Percentiles rank a stretch among this genome's conserved stretches.
Conservation (phyloP, 2,113 vertebrate genomes). For the Laterallus jamaicensis region DNA sequence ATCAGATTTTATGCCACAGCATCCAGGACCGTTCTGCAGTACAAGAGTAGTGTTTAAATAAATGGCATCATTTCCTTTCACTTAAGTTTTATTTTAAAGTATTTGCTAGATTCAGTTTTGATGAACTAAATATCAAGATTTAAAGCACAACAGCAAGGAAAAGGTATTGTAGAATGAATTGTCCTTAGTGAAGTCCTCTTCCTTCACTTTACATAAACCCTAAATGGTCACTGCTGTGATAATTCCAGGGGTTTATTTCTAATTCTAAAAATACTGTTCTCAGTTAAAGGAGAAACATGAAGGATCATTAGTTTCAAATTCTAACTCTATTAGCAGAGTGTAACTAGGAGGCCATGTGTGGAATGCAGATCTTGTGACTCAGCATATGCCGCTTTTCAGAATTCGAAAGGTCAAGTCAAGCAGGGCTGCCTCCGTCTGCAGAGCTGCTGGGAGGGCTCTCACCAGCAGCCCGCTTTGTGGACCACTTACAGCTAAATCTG, state of each 20-base stretch:
- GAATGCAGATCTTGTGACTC: constrained; percentile 65
- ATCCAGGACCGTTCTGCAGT: not conserved
- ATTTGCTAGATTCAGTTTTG: not conserved
- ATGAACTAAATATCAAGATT: not conserved
- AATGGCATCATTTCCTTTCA: not conserved
- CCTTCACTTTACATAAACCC: not conserved
- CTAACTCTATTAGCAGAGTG: constrained; percentile 34
- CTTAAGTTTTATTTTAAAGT: not conserved
- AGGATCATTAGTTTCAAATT: constrained; percentile 25
- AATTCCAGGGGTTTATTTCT: not conserved
- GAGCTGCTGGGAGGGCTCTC: not conserved
- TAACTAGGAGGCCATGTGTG: constrained; percentile 33
- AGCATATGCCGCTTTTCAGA: constrained; percentile 43
- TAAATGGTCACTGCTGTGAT: not conserved
- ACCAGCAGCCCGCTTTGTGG: not conserved
- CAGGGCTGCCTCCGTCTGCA: not conserved
- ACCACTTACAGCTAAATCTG: not conserved
- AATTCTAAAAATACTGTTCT: not conserved
- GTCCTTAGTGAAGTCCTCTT: not conserved
- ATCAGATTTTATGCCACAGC: not conserved
- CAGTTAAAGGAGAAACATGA: not conserved
- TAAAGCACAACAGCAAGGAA: not conserved
- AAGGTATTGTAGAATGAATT: not conserved
- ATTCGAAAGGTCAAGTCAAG: constrained; percentile 40
- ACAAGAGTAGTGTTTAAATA: not conserved